A percentile compares a stretch with the other conserved stretches of the same genome.
These are phyloP conservation scores for Tragelaphus oryx DNA, from an alignment of 2,797 vertebrate species.

Conservation along the genomic window DNA sequence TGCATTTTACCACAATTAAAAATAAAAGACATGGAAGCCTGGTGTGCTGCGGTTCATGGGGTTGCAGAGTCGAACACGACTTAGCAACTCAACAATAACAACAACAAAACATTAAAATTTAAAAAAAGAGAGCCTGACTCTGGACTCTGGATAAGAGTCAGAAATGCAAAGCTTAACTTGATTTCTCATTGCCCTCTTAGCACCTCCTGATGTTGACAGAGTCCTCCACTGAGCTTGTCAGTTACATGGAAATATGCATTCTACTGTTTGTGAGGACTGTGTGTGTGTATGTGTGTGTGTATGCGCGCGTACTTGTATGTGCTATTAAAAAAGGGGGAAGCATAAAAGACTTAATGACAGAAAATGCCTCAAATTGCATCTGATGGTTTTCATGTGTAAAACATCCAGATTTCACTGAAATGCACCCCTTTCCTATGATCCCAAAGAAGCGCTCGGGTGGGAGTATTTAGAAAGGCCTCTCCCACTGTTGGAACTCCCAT, in stretches of 20 bases:
- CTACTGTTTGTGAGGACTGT: neutral
- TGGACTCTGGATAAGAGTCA: neutral
- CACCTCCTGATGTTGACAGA: neutral
- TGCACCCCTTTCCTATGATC: neutral
- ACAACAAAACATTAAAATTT: neutral
- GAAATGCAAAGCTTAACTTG: neutral
- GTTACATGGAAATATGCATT: neutral
- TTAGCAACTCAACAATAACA: neutral
- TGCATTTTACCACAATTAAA: neutral
- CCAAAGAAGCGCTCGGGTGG: neutral
- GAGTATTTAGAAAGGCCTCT: neutral
- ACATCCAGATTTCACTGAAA: neutral
- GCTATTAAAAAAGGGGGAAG: neutral
- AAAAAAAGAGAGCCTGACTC: neutral
- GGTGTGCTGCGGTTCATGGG: neutral
- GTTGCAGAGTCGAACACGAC: neutral
- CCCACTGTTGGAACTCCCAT: neutral
- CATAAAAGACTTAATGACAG: neutral
- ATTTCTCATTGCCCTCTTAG: neutral
- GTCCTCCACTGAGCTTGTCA: neutral
- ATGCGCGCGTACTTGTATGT: rapidly evolving
- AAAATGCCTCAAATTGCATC: neutral
- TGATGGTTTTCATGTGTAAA: neutral
- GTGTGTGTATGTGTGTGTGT: rapidly evolving
- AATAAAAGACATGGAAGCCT: neutral